Base-by-base conservation (phyloP, 1,140 invertebrate genomes). In the Reticulitermes speratus region DNA sequence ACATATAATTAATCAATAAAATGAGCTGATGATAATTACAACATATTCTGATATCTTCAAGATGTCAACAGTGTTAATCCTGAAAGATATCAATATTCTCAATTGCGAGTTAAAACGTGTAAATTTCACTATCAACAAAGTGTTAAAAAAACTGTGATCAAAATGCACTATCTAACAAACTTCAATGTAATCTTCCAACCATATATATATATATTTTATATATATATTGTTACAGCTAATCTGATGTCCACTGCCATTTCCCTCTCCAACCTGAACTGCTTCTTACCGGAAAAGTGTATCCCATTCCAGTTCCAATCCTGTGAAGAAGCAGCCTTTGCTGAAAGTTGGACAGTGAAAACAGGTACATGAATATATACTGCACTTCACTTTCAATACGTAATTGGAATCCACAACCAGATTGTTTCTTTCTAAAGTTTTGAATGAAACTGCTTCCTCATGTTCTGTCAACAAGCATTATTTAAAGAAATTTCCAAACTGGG, bases 221-320 rank as follows among this genome's bases (percentile, higher is more conserved):
- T n/a, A n/a, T n/a, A n/a, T 69, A 69, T 2, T 69, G 65, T 69
- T 69, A 69, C 65, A n/a, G 65, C 65, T 69, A 69, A 69, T 69
- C 65, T 69, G n/a, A 69, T 69, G n/a, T n/a, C 65, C 65, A 30
- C n/a, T 30, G 25, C 65, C 65, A 75, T 30, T 75, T 75, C n/a
- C 65, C 65, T 75, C 65, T 75, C 65, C 65, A 75, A 75, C 65
- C 65, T 85, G 65, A 5, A 69, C 52, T 85, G 23, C 32, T 85
- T 86, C 87, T 87, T 87, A 87, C 87, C 87, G 82, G 87, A 87
- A 83, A 87, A 87, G 75, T 87, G 87, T 25, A 87, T 87, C 30
- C 87, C 87, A 86, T 87, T 87, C 87, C 87, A 87, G 87, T 87
- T 85, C 84, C 87, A 87, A 82, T 87, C 87, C 82, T 87, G 87